These are phyloP conservation scores for Erythrolamprus reginae DNA, from an alignment of 2,113 vertebrate genomes.

Conservation along the genomic window DNA sequence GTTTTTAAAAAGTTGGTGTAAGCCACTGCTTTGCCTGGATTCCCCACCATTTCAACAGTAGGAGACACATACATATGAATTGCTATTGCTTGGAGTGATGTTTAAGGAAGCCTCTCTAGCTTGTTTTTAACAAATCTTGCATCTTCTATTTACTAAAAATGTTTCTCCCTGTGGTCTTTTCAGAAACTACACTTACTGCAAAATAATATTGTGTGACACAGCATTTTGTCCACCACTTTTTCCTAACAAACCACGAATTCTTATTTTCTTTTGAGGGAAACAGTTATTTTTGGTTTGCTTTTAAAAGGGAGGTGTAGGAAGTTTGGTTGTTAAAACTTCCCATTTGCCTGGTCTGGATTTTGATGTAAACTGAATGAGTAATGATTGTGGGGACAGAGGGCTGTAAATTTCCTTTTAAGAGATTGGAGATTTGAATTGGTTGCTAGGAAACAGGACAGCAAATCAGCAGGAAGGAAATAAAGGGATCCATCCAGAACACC, in stretches of 20 bases:
- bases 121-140: conserved; percentile 12
- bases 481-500: conserved; percentile 44
- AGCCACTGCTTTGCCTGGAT: background rate
- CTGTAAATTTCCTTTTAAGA: conserved; percentile 59
- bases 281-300: background rate
- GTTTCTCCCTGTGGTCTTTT: conserved; percentile 10
- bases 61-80: conserved; percentile 5
- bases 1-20: background rate
- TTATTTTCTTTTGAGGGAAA: background rate
- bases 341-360: conserved; percentile 45
- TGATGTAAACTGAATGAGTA: conserved; percentile 51
- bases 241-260: background rate
- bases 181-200: conserved; percentile 25
- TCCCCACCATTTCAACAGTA: background rate
- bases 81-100: background rate
- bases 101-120: conserved; percentile 24
- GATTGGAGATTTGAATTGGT: conserved; percentile 69
- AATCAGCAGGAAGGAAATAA: conserved; percentile 39
- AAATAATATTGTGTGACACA: conserved; percentile 23
- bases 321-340: conserved; percentile 45
- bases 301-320: conserved; percentile 1
- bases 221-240: too few relatives aligned
- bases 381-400: conserved; percentile 62
- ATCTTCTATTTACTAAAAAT: conserved; percentile 16
- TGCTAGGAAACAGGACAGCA: conserved; percentile 73